phyloP scores from a whole-genome alignment of 2,888 invertebrate genomes.

The Augiades crinisus region DNA sequence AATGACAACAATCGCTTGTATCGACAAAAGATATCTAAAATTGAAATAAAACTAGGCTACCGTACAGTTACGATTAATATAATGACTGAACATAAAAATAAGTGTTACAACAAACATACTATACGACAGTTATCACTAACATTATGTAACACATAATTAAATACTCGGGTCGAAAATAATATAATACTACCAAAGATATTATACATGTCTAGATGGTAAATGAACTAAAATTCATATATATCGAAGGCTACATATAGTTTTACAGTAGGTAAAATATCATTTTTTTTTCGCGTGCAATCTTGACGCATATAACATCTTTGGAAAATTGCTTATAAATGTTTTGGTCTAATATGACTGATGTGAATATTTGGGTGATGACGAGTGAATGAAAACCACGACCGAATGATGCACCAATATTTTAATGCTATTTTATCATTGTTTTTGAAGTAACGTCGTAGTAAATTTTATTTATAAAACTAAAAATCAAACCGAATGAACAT shows the following conservation, averaged over 20 bases:
- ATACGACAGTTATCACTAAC: constrained; percentile 26
- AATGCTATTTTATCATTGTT: background rate
- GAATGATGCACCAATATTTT: constrained; percentile 22
- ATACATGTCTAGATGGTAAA: no score
- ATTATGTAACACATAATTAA: constrained; percentile 26
- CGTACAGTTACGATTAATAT: constrained; percentile 40
- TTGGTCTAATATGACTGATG: constrained; percentile 43
- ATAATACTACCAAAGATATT: no score
- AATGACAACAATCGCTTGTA: constrained; percentile 13
- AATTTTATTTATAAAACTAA: no score
- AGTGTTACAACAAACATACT: constrained; percentile 30
- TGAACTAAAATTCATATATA: no score
- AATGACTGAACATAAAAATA: constrained; percentile 47
- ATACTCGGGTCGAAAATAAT: constrained; percentile 29
- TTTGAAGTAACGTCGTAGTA: background rate
- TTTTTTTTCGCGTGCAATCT: no score
- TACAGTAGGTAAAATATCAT: no score
- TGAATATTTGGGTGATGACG: constrained; percentile 32
- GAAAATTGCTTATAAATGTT: constrained; percentile 29
- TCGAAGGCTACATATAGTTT: no score
- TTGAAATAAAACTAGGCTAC: constrained; percentile 36
- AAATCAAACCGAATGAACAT: background rate
- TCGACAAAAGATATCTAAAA: constrained; percentile 17
- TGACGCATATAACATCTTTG: no score
- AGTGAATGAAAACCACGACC: constrained; percentile 35